Conservation (phyloP, 2,113 vertebrate species). For the Lethenteron camtschaticum region DNA sequence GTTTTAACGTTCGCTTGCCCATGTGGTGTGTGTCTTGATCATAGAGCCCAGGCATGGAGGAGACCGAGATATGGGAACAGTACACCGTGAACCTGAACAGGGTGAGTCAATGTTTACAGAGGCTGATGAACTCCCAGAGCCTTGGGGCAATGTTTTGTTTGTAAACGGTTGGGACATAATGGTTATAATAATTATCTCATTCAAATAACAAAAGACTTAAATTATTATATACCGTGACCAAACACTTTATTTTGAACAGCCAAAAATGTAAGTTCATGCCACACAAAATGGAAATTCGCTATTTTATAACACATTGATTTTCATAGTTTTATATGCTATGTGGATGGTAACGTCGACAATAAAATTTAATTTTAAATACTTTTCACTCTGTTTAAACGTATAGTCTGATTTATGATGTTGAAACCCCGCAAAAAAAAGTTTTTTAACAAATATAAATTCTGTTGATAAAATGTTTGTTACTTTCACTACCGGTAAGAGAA, state of each 20-base stretch:
- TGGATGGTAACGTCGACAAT: neutral
- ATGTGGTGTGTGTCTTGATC: too few relatives aligned
- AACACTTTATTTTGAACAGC: slow-evolving; percentile 15
- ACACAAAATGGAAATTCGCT: slow-evolving; percentile 2
- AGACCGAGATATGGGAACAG: slow-evolving; percentile 99
- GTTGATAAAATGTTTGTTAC: neutral
- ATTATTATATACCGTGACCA: slow-evolving; percentile 23
- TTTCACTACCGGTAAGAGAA: neutral
- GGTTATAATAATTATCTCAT: slow-evolving; percentile 57
- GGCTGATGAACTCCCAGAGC: slow-evolving; percentile 37
- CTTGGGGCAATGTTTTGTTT: slow-evolving; percentile 12
- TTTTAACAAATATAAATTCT: too few relatives aligned
- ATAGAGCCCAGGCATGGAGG: slow-evolving; percentile 91
- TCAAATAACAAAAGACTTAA: slow-evolving; percentile 42
- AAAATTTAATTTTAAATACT: neutral
- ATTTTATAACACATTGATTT: neutral
- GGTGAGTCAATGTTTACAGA: slow-evolving; percentile 32
- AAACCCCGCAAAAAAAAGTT: neutral
- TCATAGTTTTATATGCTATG: slow-evolving; percentile 7
- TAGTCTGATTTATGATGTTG: neutral
- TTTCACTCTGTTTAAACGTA: neutral
- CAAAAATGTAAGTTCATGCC: slow-evolving; percentile 8
- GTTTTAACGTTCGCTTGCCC: too few relatives aligned
- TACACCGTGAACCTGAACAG: slow-evolving; percentile 98
- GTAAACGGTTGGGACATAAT: slow-evolving; percentile 32